These are phyloP conservation scores for Euwallacea similis DNA, from an alignment of 1,140 invertebrate genomes.

Conservation along the genomic window DNA sequence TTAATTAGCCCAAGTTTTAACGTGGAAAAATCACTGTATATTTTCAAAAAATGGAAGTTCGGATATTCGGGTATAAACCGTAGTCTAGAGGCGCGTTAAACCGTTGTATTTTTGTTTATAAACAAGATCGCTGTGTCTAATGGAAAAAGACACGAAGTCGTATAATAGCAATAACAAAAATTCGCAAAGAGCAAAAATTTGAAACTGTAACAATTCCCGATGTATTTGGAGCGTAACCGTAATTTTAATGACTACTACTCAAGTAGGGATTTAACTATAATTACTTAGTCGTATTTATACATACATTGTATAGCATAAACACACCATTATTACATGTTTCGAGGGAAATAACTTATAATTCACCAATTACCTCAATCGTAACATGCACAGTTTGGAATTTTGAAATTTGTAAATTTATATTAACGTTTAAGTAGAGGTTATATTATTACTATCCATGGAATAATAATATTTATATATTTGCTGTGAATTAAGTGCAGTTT, in stretches of 20 bases:
- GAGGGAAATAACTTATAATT: neutral
- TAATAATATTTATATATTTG: slow-evolving; percentile 45
- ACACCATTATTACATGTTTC: too few species aligned
- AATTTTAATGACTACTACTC: slow-evolving; percentile 10
- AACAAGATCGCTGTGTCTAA: too few species aligned
- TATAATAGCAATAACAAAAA: slow-evolving; percentile 1
- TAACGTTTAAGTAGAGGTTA: slow-evolving; percentile 29
- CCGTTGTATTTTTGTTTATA: neutral
- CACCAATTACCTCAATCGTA: slow-evolving; percentile 34
- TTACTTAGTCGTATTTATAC: too few species aligned
- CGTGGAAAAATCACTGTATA: too few species aligned
- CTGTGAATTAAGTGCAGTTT: slow-evolving; percentile 32
- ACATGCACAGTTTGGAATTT: slow-evolving; percentile 52
- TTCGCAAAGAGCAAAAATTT: neutral
- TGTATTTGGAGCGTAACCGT: neutral
- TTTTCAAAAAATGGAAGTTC: slow-evolving; percentile 18
- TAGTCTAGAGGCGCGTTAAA: slow-evolving; percentile 23
- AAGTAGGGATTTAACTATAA: slow-evolving; percentile 15
- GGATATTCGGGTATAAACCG: slow-evolving; percentile 34
- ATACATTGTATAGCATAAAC: too few species aligned
- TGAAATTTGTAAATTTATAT: slow-evolving; percentile 51
- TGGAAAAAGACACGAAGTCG: too few species aligned
- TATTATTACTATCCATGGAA: slow-evolving; percentile 16
- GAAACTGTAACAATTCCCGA: neutral
- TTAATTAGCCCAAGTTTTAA: too few species aligned